A percentile compares a stretch with the other conserved stretches of the same genome.
Evolutionary conservation across 2,888 invertebrate species (phyloP).

Genomic region (Aspidiotus rigidus): DNA sequence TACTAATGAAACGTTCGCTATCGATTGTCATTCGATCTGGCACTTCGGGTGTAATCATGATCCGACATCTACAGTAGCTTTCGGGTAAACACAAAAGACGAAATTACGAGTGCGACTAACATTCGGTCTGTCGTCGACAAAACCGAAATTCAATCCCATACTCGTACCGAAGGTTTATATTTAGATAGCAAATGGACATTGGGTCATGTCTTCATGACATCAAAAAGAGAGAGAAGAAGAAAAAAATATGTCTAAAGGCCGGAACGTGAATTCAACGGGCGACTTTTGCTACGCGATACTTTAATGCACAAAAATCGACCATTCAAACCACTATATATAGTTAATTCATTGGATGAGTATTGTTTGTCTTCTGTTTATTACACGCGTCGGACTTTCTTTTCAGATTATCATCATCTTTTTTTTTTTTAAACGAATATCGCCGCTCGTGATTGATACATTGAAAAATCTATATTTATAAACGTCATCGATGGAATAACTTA

Average conservation of each 20-base stretch:
- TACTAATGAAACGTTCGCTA: background rate
- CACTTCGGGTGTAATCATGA: background rate
- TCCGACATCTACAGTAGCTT: background rate
- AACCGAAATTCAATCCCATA: slow-evolving; percentile 30
- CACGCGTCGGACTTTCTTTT: background rate
- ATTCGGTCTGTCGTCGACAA: background rate
- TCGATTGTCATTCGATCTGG: background rate
- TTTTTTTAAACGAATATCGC: background rate
- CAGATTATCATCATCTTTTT: background rate
- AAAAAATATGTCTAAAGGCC: no score
- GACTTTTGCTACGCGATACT: slow-evolving; percentile 28
- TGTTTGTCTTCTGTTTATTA: slow-evolving; percentile 8
- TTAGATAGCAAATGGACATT: slow-evolving; percentile 34
- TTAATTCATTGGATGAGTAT: background rate
- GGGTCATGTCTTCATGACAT: background rate
- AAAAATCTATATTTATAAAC: no score
- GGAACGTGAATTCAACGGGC: no score
- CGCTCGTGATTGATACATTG: no score
- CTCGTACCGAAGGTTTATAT: slow-evolving; percentile 23
- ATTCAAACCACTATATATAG: slow-evolving; percentile 16
- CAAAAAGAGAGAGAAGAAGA: background rate
- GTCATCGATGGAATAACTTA: slow-evolving; percentile 48
- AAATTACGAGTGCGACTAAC: background rate
- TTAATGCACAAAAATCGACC: slow-evolving; percentile 25
- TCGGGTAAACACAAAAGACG: background rate